A percentile compares a stretch with the other conserved stretches of the same genome.
Evolutionary conservation across 2,888 invertebrate species (phyloP).

Genomic region (Hyalella azteca): DNA sequence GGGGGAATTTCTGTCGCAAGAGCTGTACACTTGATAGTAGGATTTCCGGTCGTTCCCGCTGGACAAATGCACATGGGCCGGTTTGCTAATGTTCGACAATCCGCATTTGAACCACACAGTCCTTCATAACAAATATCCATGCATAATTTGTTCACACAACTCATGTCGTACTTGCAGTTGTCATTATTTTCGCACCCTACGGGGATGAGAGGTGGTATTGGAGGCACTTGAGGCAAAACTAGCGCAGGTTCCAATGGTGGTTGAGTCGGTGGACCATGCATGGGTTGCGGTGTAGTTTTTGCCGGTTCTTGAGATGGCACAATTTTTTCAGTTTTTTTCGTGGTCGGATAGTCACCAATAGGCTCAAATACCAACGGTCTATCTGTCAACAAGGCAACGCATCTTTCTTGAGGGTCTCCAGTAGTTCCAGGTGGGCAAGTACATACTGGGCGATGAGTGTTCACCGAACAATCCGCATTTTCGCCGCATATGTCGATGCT

Average conservation of each 20-base stretch:
- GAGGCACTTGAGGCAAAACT: not conserved
- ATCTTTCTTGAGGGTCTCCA: constrained; percentile 62
- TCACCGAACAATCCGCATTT: constrained; percentile 61
- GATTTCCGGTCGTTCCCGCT: constrained; percentile 48
- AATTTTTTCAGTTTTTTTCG: not conserved
- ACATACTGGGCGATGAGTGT: constrained; percentile 61
- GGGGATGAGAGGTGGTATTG: constrained; percentile 41
- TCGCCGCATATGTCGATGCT: constrained; percentile 61
- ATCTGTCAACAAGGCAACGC: constrained; percentile 64
- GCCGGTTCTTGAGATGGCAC: constrained; percentile 6
- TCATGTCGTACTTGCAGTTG: constrained; percentile 74
- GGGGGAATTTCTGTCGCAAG: constrained; percentile 33
- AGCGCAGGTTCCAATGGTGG: constrained; percentile 32
- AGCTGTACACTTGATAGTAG: constrained; percentile 50
- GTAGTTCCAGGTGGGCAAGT: constrained; percentile 61
- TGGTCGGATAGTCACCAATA: constrained; percentile 18
- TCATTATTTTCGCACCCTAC: constrained; percentile 76
- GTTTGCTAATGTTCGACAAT: constrained; percentile 78
- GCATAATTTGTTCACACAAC: constrained; percentile 70
- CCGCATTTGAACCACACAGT: constrained; percentile 81
- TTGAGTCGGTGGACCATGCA: constrained; percentile 35
- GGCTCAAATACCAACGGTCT: constrained; percentile 10
- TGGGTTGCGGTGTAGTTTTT: not conserved
- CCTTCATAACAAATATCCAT: constrained; percentile 75
- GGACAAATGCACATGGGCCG: constrained; percentile 59